phyloP scores from a whole-genome alignment of 2,797 vertebrate species.

The Enteromius argenteus region DNA sequence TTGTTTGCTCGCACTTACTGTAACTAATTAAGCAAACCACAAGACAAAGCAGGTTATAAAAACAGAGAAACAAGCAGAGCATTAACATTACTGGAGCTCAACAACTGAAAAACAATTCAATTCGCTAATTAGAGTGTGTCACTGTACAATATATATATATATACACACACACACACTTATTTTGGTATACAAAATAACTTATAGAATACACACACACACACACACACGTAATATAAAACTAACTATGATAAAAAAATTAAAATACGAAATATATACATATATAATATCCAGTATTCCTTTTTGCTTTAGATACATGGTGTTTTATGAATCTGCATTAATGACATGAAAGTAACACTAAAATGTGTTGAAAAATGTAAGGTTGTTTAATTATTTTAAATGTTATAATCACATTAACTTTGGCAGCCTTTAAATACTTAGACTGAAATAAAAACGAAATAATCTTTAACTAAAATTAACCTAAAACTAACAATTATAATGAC shows the following conservation, averaged over 20 bases:
- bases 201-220: no score
- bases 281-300: background rate
- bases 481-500: background rate
- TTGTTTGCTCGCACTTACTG: constrained; percentile 23
- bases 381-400: background rate
- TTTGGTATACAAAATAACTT: background rate
- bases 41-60: constrained; percentile 22
- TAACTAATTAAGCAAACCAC: constrained; percentile 9
- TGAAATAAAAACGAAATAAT: background rate
- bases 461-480: background rate
- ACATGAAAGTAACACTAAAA: background rate
- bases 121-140: background rate
- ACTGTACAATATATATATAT: no score
- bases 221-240: no score
- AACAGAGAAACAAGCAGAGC: background rate
- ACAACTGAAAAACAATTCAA: background rate
- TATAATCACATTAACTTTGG: background rate
- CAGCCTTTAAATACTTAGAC: background rate
- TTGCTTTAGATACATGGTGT: background rate
- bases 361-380: no score
- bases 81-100: background rate
- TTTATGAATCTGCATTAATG: background rate
- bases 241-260: background rate
- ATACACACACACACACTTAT: no score
- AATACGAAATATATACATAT: no score